Evolutionary conservation across 2,888 invertebrate species (phyloP).

Genomic region (Esperia sulphurella): DNA sequence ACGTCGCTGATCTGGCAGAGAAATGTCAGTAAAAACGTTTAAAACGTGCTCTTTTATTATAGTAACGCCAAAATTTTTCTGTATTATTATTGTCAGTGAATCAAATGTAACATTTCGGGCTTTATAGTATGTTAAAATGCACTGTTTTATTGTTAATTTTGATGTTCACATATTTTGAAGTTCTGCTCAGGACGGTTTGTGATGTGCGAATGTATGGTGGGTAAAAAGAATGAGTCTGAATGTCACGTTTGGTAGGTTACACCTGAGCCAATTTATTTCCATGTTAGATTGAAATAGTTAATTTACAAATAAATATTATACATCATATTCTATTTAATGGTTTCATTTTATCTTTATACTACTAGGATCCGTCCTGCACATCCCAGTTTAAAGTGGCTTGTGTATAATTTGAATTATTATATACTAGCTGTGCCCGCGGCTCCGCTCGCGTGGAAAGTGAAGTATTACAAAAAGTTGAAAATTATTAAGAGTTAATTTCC

Average conservation of each 20-base stretch:
- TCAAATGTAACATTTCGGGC: slow-evolving; percentile 32
- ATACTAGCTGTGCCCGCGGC: too few relatives aligned
- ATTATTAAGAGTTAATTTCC: too few relatives aligned
- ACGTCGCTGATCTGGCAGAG: slow-evolving; percentile 15
- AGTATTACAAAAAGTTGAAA: too few relatives aligned
- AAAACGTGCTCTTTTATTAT: slow-evolving; percentile 31
- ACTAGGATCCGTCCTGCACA: too few relatives aligned
- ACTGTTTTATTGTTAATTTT: slow-evolving; percentile 62
- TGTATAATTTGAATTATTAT: too few relatives aligned
- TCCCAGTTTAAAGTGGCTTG: too few relatives aligned
- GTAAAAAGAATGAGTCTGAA: slow-evolving; percentile 26
- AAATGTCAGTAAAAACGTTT: slow-evolving; percentile 21
- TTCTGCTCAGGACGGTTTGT: slow-evolving; percentile 48
- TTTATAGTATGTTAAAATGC: slow-evolving; percentile 63
- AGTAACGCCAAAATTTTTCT: slow-evolving; percentile 13
- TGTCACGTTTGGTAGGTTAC: slow-evolving; percentile 38
- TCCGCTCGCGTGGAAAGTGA: too few relatives aligned
- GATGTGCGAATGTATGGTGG: slow-evolving; percentile 45
- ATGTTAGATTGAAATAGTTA: slow-evolving; percentile 62
- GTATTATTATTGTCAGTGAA: slow-evolving; percentile 23
- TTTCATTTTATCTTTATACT: neutral
- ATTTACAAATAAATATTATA: slow-evolving; percentile 45
- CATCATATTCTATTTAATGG: neutral
- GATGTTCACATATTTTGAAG: slow-evolving; percentile 62
- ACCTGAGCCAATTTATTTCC: slow-evolving; percentile 65